A percentile compares a stretch with the other conserved stretches of the same genome.
Evolutionary conservation across 1,140 invertebrate genomes (phyloP).

Genomic region (Schmidtea mediterranea): DNA sequence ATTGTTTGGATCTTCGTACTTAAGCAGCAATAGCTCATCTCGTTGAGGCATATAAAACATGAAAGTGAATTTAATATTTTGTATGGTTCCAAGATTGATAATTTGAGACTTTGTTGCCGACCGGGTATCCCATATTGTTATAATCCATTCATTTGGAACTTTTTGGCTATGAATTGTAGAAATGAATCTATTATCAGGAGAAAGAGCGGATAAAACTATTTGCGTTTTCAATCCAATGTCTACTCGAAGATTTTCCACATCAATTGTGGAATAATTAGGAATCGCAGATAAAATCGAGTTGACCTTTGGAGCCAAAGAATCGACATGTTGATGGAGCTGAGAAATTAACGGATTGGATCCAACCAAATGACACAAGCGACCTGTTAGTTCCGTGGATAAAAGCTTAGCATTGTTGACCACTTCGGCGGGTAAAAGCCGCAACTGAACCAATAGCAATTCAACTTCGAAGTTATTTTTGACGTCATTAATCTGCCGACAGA

Average conservation of each 20-base stretch:
- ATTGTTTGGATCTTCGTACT: neutral
- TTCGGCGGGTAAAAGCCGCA: neutral
- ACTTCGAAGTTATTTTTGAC: neutral
- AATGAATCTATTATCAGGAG: neutral
- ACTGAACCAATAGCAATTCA: neutral
- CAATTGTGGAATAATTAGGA: neutral
- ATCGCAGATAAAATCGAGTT: neutral
- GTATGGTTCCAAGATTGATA: neutral
- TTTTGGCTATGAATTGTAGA: neutral
- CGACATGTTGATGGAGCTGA: neutral
- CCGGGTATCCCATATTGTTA: neutral
- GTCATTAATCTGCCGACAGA: neutral
- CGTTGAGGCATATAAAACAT: neutral
- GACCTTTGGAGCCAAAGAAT: neutral
- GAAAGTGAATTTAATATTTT: neutral
- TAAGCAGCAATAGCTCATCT: neutral
- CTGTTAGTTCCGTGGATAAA: neutral
- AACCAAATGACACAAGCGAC: neutral
- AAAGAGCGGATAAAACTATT: neutral
- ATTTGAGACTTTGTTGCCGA: constrained; percentile 1
- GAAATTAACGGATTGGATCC: neutral
- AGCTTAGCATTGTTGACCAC: neutral
- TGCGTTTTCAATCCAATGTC: neutral
- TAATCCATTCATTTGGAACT: neutral
- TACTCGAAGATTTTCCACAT: neutral